A percentile compares a stretch with the other conserved stretches of the same genome.
These are phyloP conservation scores for Marasmarcha lunaedactyla DNA, from an alignment of 2,888 invertebrate species.

Conservation along the genomic window DNA sequence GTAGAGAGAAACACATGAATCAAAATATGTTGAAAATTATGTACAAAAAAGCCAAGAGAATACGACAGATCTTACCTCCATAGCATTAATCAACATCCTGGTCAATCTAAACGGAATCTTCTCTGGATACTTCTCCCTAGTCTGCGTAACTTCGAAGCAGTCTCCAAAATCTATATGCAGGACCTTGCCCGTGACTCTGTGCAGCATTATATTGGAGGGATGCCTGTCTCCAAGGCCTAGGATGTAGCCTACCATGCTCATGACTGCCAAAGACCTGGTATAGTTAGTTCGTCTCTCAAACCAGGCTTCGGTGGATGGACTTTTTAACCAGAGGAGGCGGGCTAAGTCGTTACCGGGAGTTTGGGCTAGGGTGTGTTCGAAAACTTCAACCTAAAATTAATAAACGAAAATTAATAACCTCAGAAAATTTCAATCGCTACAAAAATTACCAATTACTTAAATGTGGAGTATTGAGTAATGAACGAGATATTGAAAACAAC, in stretches of 20 bases:
- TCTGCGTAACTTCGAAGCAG: constrained; percentile 99
- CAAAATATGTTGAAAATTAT: no score
- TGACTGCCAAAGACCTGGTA: constrained; percentile 95
- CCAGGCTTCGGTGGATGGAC: constrained; percentile 98
- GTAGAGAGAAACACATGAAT: no score
- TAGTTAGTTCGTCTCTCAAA: constrained; percentile 98
- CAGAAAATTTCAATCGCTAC: not conserved
- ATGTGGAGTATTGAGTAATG: not conserved
- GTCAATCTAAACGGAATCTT: constrained; percentile 97
- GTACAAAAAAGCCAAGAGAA: no score
- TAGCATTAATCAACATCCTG: constrained; percentile 97
- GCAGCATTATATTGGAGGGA: constrained; percentile 98
- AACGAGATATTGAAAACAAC: no score
- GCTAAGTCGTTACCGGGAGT: constrained; percentile 96
- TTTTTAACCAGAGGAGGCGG: constrained; percentile 95
- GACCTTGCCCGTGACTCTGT: constrained; percentile 95
- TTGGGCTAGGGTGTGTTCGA: constrained; percentile 95
- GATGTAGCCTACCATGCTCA: constrained; percentile 99
- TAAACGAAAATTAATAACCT: not conserved
- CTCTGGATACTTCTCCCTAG: constrained; percentile 97
- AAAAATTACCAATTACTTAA: not conserved
- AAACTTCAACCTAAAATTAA: constrained; percentile 83
- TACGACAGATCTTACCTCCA: constrained; percentile 81
- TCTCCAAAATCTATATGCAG: constrained; percentile 99
- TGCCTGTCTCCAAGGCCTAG: constrained; percentile 98